Base-by-base conservation (phyloP, 1,140 invertebrate species). In the Halictus rubicundus region DNA sequence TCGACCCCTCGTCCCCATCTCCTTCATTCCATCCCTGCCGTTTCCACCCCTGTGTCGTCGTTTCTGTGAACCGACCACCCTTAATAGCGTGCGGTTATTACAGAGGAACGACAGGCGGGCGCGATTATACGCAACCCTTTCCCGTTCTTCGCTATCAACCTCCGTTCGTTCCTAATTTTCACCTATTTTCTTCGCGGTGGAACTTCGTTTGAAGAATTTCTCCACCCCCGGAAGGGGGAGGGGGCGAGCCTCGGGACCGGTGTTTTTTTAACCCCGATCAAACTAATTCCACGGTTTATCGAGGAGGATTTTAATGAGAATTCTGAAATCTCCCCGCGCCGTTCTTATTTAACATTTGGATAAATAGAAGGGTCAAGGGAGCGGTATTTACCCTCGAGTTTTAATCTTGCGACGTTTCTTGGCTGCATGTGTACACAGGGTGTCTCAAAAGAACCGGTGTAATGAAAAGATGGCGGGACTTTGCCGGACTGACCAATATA, bases 51-150 rank as follows among this genome's bases (percentile, higher is more conserved):
- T 27, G 32, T 37, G 57, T 32, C 25, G 14, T 21, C 63, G 37
- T 42, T 32, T 68, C 66, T 39, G 37, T 37, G 65, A 83, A 66
- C 73, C 80, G 61, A 80, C 81, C 81, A 52, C 49, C 27, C 60
- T 65, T 79, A 82, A 72, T 69, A 80, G 60, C 68, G 65, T 65
- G 63, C 68, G 77, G 69, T 76, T 80, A 75, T 60, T 72, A 82
- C 46, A 32, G 79, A 76, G 81, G 27, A 64, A 65, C 78, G 73
- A 80, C 70, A 63, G 69, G 72, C 76, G 61, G 9, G 74, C 69
- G 39, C 61, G 57, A 82, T 84, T 83, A 70, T 46, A 83, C 54
- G 37, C 69, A 63, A 27, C 72, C 68, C 59, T 49, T 69, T 61
- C 37, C 39, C 54, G 21, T 64, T 68, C 23, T 23, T 79, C 64